Evolutionary conservation across 2,888 invertebrate genomes (phyloP).

Genomic region (Agrochola litura): DNA sequence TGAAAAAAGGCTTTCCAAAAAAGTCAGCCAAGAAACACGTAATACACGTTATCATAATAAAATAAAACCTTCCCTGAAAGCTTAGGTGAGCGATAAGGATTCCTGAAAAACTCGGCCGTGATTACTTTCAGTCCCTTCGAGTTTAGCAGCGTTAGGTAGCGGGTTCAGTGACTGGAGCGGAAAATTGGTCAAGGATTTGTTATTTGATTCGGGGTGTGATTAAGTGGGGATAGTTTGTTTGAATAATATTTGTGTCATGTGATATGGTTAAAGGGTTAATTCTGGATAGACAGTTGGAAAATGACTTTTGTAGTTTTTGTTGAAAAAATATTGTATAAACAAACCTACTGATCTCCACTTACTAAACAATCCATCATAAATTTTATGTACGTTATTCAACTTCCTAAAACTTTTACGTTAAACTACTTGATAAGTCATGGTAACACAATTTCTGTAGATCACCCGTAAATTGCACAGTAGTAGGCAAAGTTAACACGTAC

Average conservation of each 20-base stretch:
- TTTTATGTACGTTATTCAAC: neutral
- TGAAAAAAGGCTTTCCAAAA: slow-evolving; percentile 27
- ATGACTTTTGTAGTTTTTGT: neutral
- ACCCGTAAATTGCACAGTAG: neutral
- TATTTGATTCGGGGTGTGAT: slow-evolving; percentile 26
- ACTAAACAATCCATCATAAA: neutral
- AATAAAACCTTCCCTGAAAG: slow-evolving; percentile 61
- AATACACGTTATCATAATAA: slow-evolving; percentile 65
- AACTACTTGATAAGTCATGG: neutral
- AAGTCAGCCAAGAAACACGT: slow-evolving; percentile 44
- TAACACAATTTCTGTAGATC: neutral
- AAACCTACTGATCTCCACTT: neutral
- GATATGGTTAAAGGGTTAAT: slow-evolving; percentile 11
- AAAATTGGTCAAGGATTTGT: slow-evolving; percentile 50
- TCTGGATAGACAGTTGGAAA: neutral
- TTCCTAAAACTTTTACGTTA: neutral
- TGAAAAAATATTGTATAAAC: neutral
- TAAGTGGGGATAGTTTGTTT: neutral
- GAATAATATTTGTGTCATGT: neutral
- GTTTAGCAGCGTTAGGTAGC: slow-evolving; percentile 39
- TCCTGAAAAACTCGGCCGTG: slow-evolving; percentile 62
- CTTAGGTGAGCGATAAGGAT: slow-evolving; percentile 68
- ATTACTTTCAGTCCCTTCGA: slow-evolving; percentile 63
- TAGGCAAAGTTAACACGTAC: neutral
- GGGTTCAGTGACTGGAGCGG: slow-evolving; percentile 39